Evolutionary conservation across 2,797 vertebrate species (phyloP).

Genomic region (Fringilla coelebs): DNA sequence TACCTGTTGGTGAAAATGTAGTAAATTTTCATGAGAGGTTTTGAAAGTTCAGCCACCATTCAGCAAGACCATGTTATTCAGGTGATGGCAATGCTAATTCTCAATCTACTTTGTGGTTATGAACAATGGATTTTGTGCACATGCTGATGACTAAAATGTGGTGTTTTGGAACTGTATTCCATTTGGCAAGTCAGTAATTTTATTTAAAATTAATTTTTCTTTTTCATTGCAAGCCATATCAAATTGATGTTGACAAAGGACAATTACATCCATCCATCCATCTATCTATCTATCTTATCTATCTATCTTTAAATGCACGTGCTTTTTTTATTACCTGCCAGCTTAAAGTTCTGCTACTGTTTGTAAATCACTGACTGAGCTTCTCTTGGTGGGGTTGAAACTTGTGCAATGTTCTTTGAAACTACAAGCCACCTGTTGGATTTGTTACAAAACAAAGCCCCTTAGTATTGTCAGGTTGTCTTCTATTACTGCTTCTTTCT

Average conservation of each 20-base stretch:
- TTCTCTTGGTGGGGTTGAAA: background rate
- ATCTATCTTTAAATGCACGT: background rate
- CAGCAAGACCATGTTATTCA: background rate
- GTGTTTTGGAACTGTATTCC: background rate
- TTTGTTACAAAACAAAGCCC: background rate
- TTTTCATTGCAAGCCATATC: background rate
- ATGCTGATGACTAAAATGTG: background rate
- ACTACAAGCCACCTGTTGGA: background rate
- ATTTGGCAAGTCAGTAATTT: background rate
- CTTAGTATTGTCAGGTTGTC: background rate
- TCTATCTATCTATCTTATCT: too few relatives aligned
- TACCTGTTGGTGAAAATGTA: background rate
- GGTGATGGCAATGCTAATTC: background rate
- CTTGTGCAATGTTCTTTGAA: background rate
- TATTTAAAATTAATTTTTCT: background rate
- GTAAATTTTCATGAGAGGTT: slow-evolving; percentile 20
- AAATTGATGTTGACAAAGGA: background rate
- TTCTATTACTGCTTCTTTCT: background rate
- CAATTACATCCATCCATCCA: background rate
- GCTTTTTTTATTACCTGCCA: background rate
- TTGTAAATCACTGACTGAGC: background rate
- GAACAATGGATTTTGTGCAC: background rate
- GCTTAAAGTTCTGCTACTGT: background rate
- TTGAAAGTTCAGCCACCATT: background rate
- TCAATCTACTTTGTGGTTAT: background rate